Percentiles rank a stretch among this genome's conserved stretches.
Evolutionary conservation across 2,888 invertebrate genomes (phyloP).

Genomic region (Mythimna impura): DNA sequence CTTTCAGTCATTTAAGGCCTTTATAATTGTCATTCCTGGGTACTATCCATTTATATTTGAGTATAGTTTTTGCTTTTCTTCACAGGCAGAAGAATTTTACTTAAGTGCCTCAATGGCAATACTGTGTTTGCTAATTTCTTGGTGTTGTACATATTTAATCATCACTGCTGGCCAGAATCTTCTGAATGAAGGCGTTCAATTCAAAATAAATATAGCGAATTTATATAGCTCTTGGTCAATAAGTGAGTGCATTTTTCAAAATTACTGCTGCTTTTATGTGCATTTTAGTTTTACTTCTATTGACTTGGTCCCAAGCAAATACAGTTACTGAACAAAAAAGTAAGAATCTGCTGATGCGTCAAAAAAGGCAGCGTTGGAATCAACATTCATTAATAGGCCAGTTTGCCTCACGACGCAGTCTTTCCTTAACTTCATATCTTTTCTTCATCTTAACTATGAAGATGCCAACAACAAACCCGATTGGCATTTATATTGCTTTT

Average conservation of each 20-base stretch:
- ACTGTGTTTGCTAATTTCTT: not conserved
- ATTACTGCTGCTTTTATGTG: not conserved
- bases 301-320: not conserved
- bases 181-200: not conserved
- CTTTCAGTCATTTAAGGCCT: not conserved
- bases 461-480: too few relatives aligned
- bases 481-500: too few relatives aligned
- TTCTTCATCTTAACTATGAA: too few relatives aligned
- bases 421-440: too few relatives aligned
- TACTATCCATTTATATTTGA: not conserved
- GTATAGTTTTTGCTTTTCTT: not conserved
- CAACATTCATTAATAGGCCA: too few relatives aligned
- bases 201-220: constrained; percentile 4
- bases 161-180: constrained; percentile 11
- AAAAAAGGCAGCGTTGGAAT: too few relatives aligned
- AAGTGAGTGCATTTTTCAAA: constrained; percentile 15
- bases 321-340: too few relatives aligned
- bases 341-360: too few relatives aligned
- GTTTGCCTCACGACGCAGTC: too few relatives aligned
- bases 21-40: too few relatives aligned
- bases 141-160: not conserved
- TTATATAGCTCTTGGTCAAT: constrained; percentile 9
- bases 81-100: not conserved
- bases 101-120: not conserved
- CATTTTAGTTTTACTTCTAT: not conserved